A percentile compares a stretch with the other conserved stretches of the same genome.
Conservation (phyloP, 30 jellyfish, hydroid and myxozoan species). For the Morbakka virulenta region DNA sequence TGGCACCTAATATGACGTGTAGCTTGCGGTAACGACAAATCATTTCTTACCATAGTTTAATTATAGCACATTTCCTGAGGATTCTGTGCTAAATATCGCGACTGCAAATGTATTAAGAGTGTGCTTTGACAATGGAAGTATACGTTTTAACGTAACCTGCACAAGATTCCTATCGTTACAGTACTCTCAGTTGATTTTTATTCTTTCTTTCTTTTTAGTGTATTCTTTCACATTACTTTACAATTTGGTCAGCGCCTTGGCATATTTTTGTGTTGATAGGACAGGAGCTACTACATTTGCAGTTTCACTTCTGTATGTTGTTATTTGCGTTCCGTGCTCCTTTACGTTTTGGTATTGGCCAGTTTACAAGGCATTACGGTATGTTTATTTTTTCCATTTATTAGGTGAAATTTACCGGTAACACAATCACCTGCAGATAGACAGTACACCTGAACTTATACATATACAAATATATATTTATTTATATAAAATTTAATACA, state of each 20-base stretch:
- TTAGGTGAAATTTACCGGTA: not conserved
- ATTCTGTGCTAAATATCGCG: too few species aligned
- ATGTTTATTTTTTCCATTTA: conserved; percentile 2
- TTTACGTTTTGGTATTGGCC: conserved; percentile 90
- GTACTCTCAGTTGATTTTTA: too few species aligned
- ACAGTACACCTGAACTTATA: not conserved
- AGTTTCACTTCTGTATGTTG: conserved; percentile 69
- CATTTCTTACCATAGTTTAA: too few species aligned
- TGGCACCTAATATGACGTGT: too few species aligned
- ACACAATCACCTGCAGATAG: not conserved
- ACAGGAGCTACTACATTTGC: conserved; percentile 83
- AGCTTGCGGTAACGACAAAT: too few species aligned
- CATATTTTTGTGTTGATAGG: conserved; percentile 59
- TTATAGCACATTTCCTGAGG: too few species aligned
- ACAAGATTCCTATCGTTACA: too few species aligned
- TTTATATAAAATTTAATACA: too few species aligned
- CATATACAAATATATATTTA: too few species aligned
- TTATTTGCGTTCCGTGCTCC: conserved; percentile 85
- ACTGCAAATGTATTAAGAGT: too few species aligned
- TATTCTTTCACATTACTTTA: conserved; percentile 68
- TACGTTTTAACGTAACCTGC: too few species aligned
- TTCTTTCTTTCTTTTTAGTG: conserved; percentile 54
- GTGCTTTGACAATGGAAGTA: too few species aligned
- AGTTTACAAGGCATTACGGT: conserved; percentile 92
- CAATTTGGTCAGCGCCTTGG: conserved; percentile 76